A percentile compares a stretch with the other conserved stretches of the same genome.
Conservation (phyloP, 2,113 vertebrate species). For the Perccottus glenii region DNA sequence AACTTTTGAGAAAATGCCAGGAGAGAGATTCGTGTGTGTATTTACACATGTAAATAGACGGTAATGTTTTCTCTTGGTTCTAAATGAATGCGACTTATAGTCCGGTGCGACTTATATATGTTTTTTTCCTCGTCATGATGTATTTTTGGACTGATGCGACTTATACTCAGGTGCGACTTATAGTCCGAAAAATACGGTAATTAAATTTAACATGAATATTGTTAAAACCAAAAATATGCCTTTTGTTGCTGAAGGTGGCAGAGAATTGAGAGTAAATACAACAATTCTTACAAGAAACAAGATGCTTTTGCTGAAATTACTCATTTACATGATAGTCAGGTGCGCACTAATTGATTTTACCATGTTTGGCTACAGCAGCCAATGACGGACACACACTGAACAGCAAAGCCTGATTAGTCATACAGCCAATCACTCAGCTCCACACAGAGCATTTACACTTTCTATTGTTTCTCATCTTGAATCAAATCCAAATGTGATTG, state of each 20-base stretch:
- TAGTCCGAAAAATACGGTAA: no score
- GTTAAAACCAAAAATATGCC: background rate
- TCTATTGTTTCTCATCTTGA: background rate
- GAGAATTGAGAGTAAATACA: no score
- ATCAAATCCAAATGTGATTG: background rate
- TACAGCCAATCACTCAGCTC: background rate
- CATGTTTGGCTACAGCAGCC: background rate
- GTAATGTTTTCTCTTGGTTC: no score
- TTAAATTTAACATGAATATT: background rate
- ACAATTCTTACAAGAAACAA: background rate
- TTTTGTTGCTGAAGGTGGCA: background rate
- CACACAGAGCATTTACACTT: background rate
- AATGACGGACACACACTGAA: background rate
- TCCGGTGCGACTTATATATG: no score
- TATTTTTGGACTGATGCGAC: no score
- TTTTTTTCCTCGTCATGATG: no score
- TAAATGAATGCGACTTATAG: no score
- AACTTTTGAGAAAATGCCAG: no score
- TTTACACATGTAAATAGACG: no score
- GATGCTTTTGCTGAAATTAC: background rate
- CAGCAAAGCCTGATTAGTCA: background rate
- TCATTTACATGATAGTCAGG: background rate
- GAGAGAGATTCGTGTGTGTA: no score
- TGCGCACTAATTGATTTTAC: conserved; percentile 1
- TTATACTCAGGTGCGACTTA: no score